Percentiles rank a stretch among this genome's conserved stretches.
phyloP scores from a whole-genome alignment of 2,888 invertebrate genomes.

The Sipha maydis region DNA sequence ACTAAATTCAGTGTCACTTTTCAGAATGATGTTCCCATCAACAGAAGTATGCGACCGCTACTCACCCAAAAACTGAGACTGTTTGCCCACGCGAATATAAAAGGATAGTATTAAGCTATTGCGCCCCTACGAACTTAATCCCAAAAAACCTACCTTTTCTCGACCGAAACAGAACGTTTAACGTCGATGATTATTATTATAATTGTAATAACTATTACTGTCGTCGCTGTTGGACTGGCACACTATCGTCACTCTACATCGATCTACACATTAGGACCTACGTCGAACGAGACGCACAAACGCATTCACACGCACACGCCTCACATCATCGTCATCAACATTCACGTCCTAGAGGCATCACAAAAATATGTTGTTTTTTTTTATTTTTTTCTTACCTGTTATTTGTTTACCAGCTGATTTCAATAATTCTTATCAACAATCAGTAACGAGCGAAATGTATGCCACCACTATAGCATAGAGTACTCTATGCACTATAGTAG shows the following conservation, averaged over 20 bases:
- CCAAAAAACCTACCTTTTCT: neutral
- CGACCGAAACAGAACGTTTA: too few relatives aligned
- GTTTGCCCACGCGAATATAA: neutral
- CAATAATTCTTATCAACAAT: constrained; percentile 35
- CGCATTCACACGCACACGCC: constrained; percentile 44
- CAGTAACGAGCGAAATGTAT: constrained; percentile 45
- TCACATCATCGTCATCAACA: constrained; percentile 55
- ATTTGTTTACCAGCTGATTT: constrained; percentile 59
- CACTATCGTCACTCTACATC: neutral
- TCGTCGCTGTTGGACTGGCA: too few relatives aligned
- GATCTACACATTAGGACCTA: neutral
- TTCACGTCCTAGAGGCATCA: constrained; percentile 60
- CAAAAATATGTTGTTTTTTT: constrained; percentile 49
- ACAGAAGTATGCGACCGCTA: too few relatives aligned
- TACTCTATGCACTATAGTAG: too few relatives aligned
- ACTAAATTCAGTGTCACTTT: too few relatives aligned
- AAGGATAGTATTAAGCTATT: neutral
- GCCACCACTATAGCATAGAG: constrained; percentile 21
- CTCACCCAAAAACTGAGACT: too few relatives aligned
- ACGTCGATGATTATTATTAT: neutral
- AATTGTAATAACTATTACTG: neutral
- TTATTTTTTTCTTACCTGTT: constrained; percentile 30
- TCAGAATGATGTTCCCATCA: too few relatives aligned
- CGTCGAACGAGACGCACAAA: constrained; percentile 20
- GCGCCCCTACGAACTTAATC: neutral